These are phyloP conservation scores for Scylla paramamosain DNA, from an alignment of 1,140 invertebrate genomes.

Conservation along the genomic window DNA sequence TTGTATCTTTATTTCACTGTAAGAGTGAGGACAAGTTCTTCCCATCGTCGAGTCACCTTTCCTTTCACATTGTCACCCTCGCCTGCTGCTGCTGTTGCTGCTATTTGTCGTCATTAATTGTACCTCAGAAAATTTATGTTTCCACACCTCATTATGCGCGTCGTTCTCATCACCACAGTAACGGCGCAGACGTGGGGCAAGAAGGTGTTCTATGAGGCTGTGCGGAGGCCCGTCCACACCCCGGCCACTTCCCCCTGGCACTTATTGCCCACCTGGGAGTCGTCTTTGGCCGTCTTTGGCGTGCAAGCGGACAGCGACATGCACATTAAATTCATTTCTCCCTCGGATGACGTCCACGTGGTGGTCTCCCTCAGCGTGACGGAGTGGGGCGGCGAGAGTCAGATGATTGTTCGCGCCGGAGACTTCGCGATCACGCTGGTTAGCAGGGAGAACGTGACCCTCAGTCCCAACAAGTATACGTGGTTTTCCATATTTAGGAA, in stretches of 20 bases:
- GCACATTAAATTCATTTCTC: not conserved
- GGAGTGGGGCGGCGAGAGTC: not conserved
- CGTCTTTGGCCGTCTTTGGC: not conserved
- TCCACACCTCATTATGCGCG: not conserved
- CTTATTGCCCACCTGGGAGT: not conserved
- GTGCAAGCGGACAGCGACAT: not conserved
- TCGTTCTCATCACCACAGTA: not conserved
- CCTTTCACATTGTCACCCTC: no score
- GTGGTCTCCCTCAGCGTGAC: not conserved
- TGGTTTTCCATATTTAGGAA: not conserved
- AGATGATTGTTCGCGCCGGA: not conserved
- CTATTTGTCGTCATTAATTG: not conserved
- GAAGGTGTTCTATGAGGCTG: not conserved
- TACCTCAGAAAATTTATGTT: not conserved
- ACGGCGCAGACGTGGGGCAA: not conserved
- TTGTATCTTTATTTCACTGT: no score
- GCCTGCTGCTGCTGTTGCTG: not conserved
- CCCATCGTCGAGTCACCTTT: no score
- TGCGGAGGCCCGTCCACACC: not conserved
- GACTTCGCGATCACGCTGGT: not conserved
- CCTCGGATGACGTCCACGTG: not conserved
- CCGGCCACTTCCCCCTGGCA: not conserved
- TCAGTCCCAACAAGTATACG: not conserved
- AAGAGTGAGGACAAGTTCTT: no score
- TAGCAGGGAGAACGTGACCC: not conserved